Evolutionary conservation across 2,888 invertebrate species (phyloP), one percentile per base, ranked within the genome.

Genomic region (Folsomia candida): DNA sequence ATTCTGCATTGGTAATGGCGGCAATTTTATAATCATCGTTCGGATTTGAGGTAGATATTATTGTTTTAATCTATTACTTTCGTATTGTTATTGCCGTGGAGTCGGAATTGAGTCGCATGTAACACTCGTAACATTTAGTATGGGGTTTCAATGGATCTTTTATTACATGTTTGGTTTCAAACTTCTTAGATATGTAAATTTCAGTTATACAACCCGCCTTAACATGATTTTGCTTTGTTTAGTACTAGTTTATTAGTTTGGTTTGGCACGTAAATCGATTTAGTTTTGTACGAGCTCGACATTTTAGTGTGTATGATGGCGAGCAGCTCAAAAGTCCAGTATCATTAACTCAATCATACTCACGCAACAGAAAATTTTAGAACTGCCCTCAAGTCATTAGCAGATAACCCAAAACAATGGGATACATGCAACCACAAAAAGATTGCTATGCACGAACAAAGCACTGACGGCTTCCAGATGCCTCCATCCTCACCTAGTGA

Each of bases 351-450:
- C 37, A 64, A 64, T 64, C 63, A 64, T 6, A 64, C n/a, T n/a
- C 63, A 64, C 51, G 63, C 63, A 64, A 64, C 9, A 14, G 11
- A 54, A 54, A 20, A 20, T 6, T 54, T 54, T 22, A 22, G 54
- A 54, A 54, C 54, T 54, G 54, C 54, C 47, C 25, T 24, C 18
- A 2, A 64, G 63, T 64, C 63, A 64, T 64, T 64, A 64, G 63
- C 51, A 51, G 63, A 64, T 37, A 64, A 64, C 9, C 51, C 22
- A 51, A 22, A 54, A 54, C 54, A 54, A 54, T 54, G 54, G 51
- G 51, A 24, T 29, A 64, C 63, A 64, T 64, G 63, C 63, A 64
- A 64, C 63, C 63, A 37, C 63, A 64, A 47, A 64, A 64, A 64
- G 24, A 64, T 20, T 37, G 27, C 62, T 29, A 29, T 62, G 29